phyloP scores from a whole-genome alignment of 2,888 invertebrate species.

The Tetrapedia diversipes region DNA sequence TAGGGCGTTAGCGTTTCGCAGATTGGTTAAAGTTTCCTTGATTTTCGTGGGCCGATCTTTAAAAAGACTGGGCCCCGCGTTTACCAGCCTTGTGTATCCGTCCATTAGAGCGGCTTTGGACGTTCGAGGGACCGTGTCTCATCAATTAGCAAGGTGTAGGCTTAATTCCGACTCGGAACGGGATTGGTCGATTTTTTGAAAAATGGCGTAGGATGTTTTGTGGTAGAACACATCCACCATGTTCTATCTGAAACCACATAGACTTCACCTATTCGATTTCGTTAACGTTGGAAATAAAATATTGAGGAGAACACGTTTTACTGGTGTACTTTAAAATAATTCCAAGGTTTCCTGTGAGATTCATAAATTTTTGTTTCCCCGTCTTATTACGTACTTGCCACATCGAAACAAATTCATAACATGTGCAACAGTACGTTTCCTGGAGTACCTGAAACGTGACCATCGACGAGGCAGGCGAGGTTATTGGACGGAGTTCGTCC shows the following conservation, averaged over 20 bases:
- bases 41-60: constrained; percentile 19
- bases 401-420: neutral
- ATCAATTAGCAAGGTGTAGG: constrained; percentile 52
- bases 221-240: neutral
- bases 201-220: constrained; percentile 48
- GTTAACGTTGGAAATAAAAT: neutral
- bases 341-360: no score
- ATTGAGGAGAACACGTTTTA: neutral
- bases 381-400: no score
- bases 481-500: neutral
- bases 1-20: constrained; percentile 22
- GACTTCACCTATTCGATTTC: neutral
- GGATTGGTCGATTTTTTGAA: constrained; percentile 49
- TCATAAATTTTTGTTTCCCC: no score
- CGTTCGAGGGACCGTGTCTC: constrained; percentile 33
- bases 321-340: no score
- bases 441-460: no score
- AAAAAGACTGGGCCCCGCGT: constrained; percentile 44
- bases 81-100: constrained; percentile 32
- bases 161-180: constrained; percentile 33
- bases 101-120: constrained; percentile 61
- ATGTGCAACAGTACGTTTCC: neutral
- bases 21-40: constrained; percentile 48
- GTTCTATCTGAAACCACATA: neutral
- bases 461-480: constrained; percentile 1